Evolutionary conservation across 2,888 invertebrate species (phyloP).

Genomic region (Tanytarsus gracilentus): DNA sequence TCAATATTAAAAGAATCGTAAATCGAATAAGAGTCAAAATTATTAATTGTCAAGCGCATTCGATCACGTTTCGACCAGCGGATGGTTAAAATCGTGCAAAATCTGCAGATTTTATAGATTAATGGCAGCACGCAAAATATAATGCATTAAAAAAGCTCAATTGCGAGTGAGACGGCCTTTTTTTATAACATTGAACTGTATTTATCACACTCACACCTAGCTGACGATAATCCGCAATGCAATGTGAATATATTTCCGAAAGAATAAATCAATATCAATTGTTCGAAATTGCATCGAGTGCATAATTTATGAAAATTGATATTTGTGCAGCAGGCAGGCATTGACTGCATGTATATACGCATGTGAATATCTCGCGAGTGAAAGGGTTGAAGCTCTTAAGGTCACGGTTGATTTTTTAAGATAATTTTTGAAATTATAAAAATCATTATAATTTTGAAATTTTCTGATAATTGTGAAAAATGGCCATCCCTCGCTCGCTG

Average conservation of each 20-base stretch:
- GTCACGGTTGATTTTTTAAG: no score
- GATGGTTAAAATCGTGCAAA: constrained; percentile 11
- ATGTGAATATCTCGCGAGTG: no score
- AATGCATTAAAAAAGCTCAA: neutral
- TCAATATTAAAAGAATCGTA: neutral
- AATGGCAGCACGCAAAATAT: neutral
- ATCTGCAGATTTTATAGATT: constrained; percentile 20
- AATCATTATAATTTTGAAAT: no score
- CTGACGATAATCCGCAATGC: neutral
- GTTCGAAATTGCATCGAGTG: neutral
- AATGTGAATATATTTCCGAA: neutral
- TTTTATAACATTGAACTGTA: neutral
- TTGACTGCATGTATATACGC: no score
- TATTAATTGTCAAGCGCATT: constrained; percentile 14
- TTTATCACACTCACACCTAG: neutral
- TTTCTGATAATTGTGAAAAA: no score
- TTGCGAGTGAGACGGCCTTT: neutral
- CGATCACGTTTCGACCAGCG: neutral
- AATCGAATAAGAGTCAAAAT: constrained; percentile 4
- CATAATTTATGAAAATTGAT: constrained; percentile 22
- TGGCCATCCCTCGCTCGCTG: no score
- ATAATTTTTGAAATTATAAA: no score
- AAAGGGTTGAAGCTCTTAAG: no score
- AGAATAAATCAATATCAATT: constrained; percentile 23
- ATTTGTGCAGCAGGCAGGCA: no score